Base-by-base conservation (phyloP, 2,113 vertebrate species). In the Erinaceus europaeus region DNA sequence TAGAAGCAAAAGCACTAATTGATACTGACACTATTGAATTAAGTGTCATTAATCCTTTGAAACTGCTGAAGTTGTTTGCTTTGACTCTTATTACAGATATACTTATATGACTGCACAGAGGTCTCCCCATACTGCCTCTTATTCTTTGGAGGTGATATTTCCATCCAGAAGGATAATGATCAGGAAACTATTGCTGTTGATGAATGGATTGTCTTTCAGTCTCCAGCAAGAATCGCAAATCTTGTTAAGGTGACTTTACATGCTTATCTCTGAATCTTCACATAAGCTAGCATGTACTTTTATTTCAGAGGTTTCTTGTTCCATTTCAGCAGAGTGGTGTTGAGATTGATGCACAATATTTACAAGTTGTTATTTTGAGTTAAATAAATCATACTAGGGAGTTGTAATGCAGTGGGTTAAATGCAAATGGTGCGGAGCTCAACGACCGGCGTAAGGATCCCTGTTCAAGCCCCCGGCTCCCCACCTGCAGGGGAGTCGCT, bases 61-160 rank as follows among this genome's bases (percentile, higher is more conserved):
- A 23, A 29, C 15, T 64, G 23, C 17, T 67, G 36, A 76, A 13
- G 48, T 25, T 65, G 42, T 46, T 55, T 4, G 14, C 11, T 73
- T 61, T 73, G 25, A 72, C 46, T 72, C 50, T 88, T 25, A 27
- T 91, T 95, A 65, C 97, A 99, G 99, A 99, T 99, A 94, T 99
- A 99, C 96, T 96, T 99, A 90, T 99, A 99, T 38, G 99, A 99
- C 67, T 99, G 99, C 84, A 99, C 99, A 0, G 99, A 99, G 92
- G 98, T 99, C 40, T 99, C 99, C n/a, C 99, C 99, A 0, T 99
- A 99, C 95, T 99, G 98, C 0, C 98, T 99, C 34, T 94, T 99
- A 79, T 99, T 99, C 96, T 99, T 99, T 0, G 99, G 99, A 65
- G 99, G 99, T 32, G 98, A 99, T 87, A 98, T 99, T 95, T 99